Evolutionary conservation across 1,140 invertebrate genomes (phyloP), one percentile per base, ranked within the genome.

Genomic region (Drosophila kanapiae): DNA sequence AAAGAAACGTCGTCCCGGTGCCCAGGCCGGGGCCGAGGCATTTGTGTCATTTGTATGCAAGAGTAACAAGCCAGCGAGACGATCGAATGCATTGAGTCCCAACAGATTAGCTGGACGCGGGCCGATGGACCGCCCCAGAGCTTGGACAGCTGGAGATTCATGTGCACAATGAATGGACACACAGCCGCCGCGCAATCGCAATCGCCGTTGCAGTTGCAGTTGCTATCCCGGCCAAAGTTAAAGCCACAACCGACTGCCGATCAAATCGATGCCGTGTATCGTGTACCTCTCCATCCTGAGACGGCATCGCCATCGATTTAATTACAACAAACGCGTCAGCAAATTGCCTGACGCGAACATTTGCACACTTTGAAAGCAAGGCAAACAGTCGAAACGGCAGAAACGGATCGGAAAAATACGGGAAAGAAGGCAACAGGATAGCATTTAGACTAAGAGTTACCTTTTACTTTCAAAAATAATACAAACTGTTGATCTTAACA

Each of bases 11-110:
- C 68, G 63, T 23, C 51, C 18, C 33, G 51, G 33, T 23, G 23
- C 23, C 23, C 23, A 23, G 51, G 33, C 51, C 51, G 31, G 35
- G 49, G n/a, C 58, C 78, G 63, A 90, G 87, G 83, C 85, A 90
- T 88, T 88, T 88, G 82, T 88, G 85, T 88, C 85, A 90, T 90
- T 90, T 90, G 86, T 90, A 90, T 90, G 85, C 85, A 90, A 90
- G 85, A 90, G 85, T 90, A 90, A 91, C 85, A 90, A 90, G 86
- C 81, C 56, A 85, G 74, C 65, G 64, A 78, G 75, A 72, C 80
- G 75, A 78, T 74, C 80, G 67, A 78, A 71, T 74, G 70, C 62
- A 70, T 65, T 62, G 78, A 67, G 86, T 88, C 85, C 85, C 85
- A 84, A 74, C 81, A 88, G 85, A 90, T 88, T 88, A 88, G 78